Conservation (phyloP, 2,113 vertebrate genomes). For the Capreolus pygargus region DNA sequence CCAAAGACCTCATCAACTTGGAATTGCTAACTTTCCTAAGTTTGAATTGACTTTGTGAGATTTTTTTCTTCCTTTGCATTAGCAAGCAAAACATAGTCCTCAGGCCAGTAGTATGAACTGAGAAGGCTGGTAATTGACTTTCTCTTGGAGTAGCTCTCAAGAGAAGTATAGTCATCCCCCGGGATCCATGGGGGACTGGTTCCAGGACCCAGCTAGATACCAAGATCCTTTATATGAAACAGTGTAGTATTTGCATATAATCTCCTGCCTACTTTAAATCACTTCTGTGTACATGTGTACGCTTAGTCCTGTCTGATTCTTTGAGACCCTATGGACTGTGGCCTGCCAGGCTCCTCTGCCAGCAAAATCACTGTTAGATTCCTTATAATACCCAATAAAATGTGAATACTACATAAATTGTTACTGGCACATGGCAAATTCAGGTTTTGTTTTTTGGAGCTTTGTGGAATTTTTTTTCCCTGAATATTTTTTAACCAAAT, state of each 20-base stretch:
- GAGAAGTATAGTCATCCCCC: background rate
- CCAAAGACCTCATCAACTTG: background rate
- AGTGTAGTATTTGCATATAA: background rate
- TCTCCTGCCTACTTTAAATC: background rate
- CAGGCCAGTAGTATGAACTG: background rate
- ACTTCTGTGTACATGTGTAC: background rate
- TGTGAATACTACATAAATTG: background rate
- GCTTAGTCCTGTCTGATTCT: background rate
- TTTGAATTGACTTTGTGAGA: conserved; percentile 6
- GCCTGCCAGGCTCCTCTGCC: background rate
- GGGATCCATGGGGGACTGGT: background rate
- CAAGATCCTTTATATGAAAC: background rate
- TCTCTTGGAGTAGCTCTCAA: conserved; percentile 36
- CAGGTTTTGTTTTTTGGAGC: background rate
- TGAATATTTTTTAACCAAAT: background rate
- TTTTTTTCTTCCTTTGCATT: conserved; percentile 30
- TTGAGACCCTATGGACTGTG: background rate
- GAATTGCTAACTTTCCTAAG: conserved; percentile 31
- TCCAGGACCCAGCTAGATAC: background rate
- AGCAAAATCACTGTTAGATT: background rate
- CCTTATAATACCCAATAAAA: background rate
- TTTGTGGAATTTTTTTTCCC: background rate
- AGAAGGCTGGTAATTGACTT: conserved; percentile 43
- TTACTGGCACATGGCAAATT: background rate
- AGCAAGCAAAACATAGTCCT: conserved; percentile 29